A percentile compares a stretch with the other conserved stretches of the same genome.
These are phyloP conservation scores for Bombus fervidus DNA, from an alignment of 1,140 invertebrate genomes.

Conservation along the genomic window DNA sequence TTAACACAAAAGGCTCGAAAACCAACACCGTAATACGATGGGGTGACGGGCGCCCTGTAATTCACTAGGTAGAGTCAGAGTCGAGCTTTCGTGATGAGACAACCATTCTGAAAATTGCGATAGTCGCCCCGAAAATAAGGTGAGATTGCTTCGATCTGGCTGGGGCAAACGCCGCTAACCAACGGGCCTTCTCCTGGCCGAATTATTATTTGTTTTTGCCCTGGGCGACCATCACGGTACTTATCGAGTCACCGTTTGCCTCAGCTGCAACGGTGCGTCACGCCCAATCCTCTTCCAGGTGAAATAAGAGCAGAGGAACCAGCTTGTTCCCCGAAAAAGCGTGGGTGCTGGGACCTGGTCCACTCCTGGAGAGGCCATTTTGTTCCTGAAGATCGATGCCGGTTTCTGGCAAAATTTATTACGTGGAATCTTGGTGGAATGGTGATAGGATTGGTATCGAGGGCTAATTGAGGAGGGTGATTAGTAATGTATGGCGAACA, in stretches of 20 bases:
- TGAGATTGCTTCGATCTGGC: conserved; percentile 70
- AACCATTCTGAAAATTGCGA: conserved; percentile 82
- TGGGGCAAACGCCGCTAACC: conserved; percentile 47
- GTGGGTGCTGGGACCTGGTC: conserved; percentile 28
- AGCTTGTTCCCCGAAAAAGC: conserved; percentile 12
- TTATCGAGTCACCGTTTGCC: conserved; percentile 77
- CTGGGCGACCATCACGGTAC: conserved; percentile 71
- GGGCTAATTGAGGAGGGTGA: not conserved
- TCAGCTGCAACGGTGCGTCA: conserved; percentile 71
- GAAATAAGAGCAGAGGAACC: conserved; percentile 47
- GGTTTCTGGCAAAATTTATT: not conserved
- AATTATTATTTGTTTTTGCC: conserved; percentile 81
- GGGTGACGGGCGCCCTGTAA: conserved; percentile 80
- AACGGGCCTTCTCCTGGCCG: conserved; percentile 55
- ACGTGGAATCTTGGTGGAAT: not conserved
- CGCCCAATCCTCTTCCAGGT: conserved; percentile 62
- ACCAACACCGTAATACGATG: conserved; percentile 83
- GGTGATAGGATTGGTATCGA: not conserved
- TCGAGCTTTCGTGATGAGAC: conserved; percentile 76
- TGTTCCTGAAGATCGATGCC: not conserved
- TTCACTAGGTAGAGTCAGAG: conserved; percentile 67
- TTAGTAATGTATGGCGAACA: no score
- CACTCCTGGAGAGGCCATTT: no score
- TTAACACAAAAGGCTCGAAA: conserved; percentile 84
- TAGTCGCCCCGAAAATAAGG: conserved; percentile 75